These are phyloP conservation scores for Drosophila anomalipes DNA, from an alignment of 2,888 invertebrate species.

Conservation along the genomic window DNA sequence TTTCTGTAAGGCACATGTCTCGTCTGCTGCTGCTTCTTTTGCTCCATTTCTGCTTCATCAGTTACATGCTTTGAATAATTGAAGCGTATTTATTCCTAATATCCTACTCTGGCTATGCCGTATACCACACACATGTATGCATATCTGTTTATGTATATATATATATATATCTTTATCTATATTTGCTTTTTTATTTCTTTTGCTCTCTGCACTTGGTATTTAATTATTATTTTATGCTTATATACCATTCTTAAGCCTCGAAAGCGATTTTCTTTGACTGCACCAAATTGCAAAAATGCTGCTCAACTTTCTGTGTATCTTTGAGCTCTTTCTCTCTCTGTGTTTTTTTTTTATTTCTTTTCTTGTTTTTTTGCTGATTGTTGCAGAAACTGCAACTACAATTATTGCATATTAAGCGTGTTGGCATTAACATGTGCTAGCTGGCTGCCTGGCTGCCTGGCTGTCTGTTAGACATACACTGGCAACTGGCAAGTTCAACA, in stretches of 20 bases:
- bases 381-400: conserved; percentile 61
- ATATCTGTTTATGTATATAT: too few species aligned
- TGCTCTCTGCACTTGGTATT: conserved; percentile 44
- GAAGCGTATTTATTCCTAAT: conserved; percentile 71
- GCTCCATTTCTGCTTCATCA: conserved; percentile 80
- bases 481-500: conserved; percentile 41
- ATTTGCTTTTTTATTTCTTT: conserved; percentile 19
- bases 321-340: too few species aligned
- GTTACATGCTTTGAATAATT: conserved; percentile 83
- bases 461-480: not conserved
- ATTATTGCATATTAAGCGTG: conserved; percentile 65
- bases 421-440: conserved; percentile 54
- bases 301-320: not conserved
- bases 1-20: conserved; percentile 30
- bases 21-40: conserved; percentile 36
- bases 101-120: conserved; percentile 1
- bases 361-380: conserved; percentile 43
- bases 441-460: not conserved
- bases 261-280: conserved; percentile 26
- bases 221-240: conserved; percentile 44
- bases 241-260: conserved; percentile 27
- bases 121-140: not conserved
- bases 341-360: not conserved
- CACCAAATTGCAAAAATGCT: conserved; percentile 23
- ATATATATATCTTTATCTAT: not conserved